Base-by-base conservation (phyloP, 2,888 invertebrate species). In the Lymantria dispar region DNA sequence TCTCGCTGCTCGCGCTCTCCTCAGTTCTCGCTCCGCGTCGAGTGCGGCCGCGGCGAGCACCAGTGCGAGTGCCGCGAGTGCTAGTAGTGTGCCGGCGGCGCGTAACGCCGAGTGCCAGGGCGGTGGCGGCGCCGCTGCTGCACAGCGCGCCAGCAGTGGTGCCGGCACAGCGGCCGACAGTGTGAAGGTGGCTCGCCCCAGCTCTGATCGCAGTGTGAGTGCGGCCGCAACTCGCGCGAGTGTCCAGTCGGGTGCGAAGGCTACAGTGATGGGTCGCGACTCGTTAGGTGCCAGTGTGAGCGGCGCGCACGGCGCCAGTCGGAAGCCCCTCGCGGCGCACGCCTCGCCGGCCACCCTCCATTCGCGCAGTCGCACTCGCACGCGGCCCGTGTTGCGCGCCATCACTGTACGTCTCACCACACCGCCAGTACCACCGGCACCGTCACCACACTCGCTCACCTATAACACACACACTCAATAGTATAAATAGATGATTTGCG, bases 301-400 rank as follows among this genome's bases (percentile, higher is more conserved):
- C 64, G 83, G 67, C 54, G 71, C 77, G 80, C 88, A 87, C 41
- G 87, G 85, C 64, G 58, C 41, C 58, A 87, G 66, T 1, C 78
- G 75, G 79, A 84, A 85, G 60, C 85, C 87, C 64, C 86, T 80
- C 66, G 77, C 85, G 64, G 59, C 68, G 77, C 88, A 87, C 43
- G 77, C 63, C 58, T 50, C 64, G 56, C 78, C 83, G 50, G 74
- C 79, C 58, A 86, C 62, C 56, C 76, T 70, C 86, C 84, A 87
- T 46, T 68, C 81, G 63, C 78, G 79, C 58, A 98, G 93, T 62
- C 93, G 93, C 70, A 99, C 94, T n/a, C 96, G 94, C 62, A 98
- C 93, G 74, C 96, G 96, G 1, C 99, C 99, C n/a, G 96, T 95
- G 90, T 99, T 99, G 65, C 95, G 93, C 15, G 74, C 9, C 95